Evolutionary conservation across 2,113 vertebrate genomes (phyloP), one percentile per base, ranked within the genome.

Genomic region (Nettapus auritus): DNA sequence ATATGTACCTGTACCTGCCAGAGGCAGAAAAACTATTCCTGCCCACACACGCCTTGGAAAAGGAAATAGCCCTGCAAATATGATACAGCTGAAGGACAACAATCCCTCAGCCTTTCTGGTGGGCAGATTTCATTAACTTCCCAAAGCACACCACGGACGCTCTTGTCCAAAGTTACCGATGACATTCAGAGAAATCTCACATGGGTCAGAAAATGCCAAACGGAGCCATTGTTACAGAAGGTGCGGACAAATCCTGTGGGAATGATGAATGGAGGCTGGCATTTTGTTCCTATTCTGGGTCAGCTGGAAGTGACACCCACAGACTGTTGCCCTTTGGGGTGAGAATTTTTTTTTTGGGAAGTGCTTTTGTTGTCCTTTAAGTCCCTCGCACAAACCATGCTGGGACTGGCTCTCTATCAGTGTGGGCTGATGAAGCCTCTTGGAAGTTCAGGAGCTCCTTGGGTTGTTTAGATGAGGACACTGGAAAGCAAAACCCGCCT

Each of bases 81-180:
- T 36, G 82, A 74, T 63, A 50, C 17, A 73, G 76, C 82, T 91
- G 90, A 97, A 96, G 90, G 88, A 88, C 67, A 79, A 62, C 28
- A 60, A 77, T 89, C 84, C 82, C 52, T 88, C 62, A 79, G 63
- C 40, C 40, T 80, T 88, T 85, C 85, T 90, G 19, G 42, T 69
- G 88, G 66, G 55, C 71, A 96, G 79, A 69, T 94, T 82, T 91
- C 79, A 82, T 91, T 94, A 88, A 69, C 70, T 94, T 86, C 80
- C 59, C 55, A 38, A 76, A 90, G 70, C 42, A 38, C 38, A 57
- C 64, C 12, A 16, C 31, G 42, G 70, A 44, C 80, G 44, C 38
- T 82, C 8, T 66, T 69, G 1, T 34, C 62, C 64, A 66, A 70
- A 50, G 11, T 4, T 75, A 22, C 28, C 0, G 34, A 38, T 82